A percentile compares a stretch with the other conserved stretches of the same genome.
Evolutionary conservation across 1,140 invertebrate species (phyloP).

Genomic region (Micrasema minimum): DNA sequence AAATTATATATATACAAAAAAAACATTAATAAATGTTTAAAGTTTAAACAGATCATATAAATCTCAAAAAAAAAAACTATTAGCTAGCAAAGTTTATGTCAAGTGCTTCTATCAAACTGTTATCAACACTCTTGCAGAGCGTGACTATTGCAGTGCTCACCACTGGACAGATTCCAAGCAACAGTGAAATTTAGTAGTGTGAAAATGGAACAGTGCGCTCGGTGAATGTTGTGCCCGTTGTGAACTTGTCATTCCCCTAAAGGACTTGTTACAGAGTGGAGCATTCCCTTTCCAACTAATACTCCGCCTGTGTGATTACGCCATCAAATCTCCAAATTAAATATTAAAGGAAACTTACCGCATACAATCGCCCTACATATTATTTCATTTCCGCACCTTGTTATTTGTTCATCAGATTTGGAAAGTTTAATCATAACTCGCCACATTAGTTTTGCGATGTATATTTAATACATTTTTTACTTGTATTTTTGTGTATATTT

Average conservation of each 20-base stretch:
- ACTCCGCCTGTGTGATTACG: neutral
- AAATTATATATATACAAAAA: constrained; percentile 27
- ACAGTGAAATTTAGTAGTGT: constrained; percentile 29
- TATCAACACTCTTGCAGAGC: constrained; percentile 8
- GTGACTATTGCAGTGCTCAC: constrained; percentile 26
- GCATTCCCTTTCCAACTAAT: neutral
- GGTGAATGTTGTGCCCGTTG: constrained; percentile 13
- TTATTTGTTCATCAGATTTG: too few species aligned
- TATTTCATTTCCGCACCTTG: too few species aligned
- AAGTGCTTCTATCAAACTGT: constrained; percentile 27
- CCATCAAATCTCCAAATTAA: constrained; percentile 1
- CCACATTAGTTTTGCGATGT: too few species aligned
- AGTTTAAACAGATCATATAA: constrained; percentile 30
- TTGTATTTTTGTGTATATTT: too few species aligned
- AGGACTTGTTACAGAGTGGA: constrained; percentile 8
- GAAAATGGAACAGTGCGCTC: constrained; percentile 16
- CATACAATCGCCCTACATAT: neutral
- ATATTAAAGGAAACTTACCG: constrained; percentile 24
- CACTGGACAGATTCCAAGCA: constrained; percentile 2
- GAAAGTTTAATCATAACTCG: too few species aligned
- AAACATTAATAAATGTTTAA: constrained; percentile 38
- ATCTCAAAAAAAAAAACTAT: constrained; percentile 32
- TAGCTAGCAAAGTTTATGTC: constrained; percentile 27
- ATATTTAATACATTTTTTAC: too few species aligned
- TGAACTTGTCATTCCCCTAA: constrained; percentile 7